phyloP scores from a whole-genome alignment of 2,888 invertebrate species.

The Aspidiotus destructor region DNA sequence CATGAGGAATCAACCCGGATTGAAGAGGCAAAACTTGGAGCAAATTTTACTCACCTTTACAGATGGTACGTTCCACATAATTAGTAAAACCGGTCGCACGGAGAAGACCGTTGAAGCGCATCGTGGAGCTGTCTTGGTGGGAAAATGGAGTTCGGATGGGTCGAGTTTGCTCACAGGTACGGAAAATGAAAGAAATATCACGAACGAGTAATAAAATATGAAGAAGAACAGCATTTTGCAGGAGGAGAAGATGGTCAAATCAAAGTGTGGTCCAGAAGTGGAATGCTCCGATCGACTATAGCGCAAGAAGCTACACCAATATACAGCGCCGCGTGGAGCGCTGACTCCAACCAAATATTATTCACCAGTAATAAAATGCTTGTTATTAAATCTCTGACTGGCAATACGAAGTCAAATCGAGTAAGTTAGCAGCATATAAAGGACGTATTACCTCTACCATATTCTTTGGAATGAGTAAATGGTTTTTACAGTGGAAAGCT shows the following conservation, averaged over 20 bases:
- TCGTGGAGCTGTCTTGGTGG: constrained; percentile 75
- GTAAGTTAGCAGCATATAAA: constrained; percentile 38
- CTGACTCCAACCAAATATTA: constrained; percentile 49
- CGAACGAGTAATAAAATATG: too few relatives aligned
- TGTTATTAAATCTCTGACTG: constrained; percentile 51
- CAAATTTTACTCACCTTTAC: constrained; percentile 75
- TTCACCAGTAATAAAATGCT: constrained; percentile 50
- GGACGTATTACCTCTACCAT: background rate
- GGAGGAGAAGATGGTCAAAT: constrained; percentile 95
- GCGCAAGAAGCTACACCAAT: constrained; percentile 73
- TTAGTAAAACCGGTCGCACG: constrained; percentile 78
- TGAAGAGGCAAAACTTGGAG: constrained; percentile 51
- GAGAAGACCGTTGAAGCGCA: constrained; percentile 92
- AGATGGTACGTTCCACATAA: constrained; percentile 81
- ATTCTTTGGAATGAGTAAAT: background rate
- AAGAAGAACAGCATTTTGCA: constrained; percentile 39
- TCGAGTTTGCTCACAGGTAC: constrained; percentile 82
- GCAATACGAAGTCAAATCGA: constrained; percentile 47
- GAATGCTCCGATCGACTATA: constrained; percentile 82
- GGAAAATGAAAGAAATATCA: background rate
- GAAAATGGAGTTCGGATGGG: constrained; percentile 91
- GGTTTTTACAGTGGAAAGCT: constrained; percentile 72
- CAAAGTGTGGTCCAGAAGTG: constrained; percentile 94
- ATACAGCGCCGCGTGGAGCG: constrained; percentile 69
- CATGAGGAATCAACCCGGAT: constrained; percentile 47